These are phyloP conservation scores for Teleogryllus occipitalis DNA, from an alignment of 1,140 invertebrate genomes.

Conservation along the genomic window DNA sequence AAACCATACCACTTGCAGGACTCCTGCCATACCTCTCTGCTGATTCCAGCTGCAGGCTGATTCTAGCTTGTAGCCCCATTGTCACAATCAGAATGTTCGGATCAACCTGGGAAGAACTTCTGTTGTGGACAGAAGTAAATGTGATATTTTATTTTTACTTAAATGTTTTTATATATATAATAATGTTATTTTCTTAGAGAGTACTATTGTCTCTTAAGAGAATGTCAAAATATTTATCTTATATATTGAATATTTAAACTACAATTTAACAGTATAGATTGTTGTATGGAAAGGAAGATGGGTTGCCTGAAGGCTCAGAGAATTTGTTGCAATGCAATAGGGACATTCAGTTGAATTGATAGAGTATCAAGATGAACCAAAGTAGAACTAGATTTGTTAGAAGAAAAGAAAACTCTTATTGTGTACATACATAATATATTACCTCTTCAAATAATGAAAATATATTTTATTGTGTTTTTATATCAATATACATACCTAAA, in stretches of 20 bases:
- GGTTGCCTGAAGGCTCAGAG: neutral
- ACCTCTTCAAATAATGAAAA: conserved; percentile 2
- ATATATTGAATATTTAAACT: neutral
- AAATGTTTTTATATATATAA: neutral
- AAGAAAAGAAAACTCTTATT: neutral
- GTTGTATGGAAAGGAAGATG: neutral
- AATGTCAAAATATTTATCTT: neutral
- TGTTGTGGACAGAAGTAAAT: neutral
- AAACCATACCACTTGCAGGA: neutral
- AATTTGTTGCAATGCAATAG: neutral
- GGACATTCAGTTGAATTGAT: neutral
- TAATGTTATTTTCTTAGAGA: neutral
- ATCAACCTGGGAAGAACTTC: neutral
- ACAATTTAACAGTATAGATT: neutral
- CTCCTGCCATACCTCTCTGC: neutral
- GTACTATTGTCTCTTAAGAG: neutral
- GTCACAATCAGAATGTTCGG: neutral
- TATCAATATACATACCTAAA: conserved; percentile 1
- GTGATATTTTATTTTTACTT: conserved; percentile 6
- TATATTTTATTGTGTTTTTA: conserved; percentile 2
- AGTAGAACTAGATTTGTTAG: neutral
- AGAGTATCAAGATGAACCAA: neutral
- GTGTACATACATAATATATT: conserved; percentile 2
- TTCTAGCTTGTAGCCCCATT: neutral
- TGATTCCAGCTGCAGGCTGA: neutral